Evolutionary conservation across 2,888 invertebrate species (phyloP).

Genomic region (Ennomos quercinarius): DNA sequence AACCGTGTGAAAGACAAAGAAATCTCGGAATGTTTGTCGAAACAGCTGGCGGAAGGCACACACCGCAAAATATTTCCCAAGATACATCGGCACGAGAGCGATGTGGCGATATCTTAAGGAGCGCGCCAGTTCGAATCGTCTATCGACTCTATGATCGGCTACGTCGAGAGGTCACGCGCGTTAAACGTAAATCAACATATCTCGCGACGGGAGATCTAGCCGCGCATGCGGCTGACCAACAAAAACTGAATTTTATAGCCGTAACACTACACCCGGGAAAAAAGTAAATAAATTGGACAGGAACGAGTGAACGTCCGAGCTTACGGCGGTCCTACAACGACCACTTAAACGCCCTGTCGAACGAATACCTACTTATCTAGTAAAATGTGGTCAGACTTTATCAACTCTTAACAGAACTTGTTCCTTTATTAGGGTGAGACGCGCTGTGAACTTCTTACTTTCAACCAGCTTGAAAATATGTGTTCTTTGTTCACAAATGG

Average conservation of each 20-base stretch:
- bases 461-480: constrained; percentile 28
- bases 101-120: constrained; percentile 77
- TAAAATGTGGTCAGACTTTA: constrained; percentile 42
- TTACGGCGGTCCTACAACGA: constrained; percentile 54
- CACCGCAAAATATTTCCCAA: constrained; percentile 80
- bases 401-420: constrained; percentile 34
- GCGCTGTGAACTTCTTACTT: constrained; percentile 30
- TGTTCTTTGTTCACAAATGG: constrained; percentile 29
- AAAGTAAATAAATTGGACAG: constrained; percentile 79
- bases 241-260: constrained; percentile 82
- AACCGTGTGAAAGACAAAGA: constrained; percentile 75
- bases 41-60: constrained; percentile 58
- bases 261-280: constrained; percentile 81
- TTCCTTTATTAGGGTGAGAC: constrained; percentile 34
- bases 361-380: constrained; percentile 46
- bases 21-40: constrained; percentile 74
- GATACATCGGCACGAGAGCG: constrained; percentile 83
- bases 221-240: constrained; percentile 76
- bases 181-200: constrained; percentile 86
- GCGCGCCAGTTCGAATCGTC: constrained; percentile 80
- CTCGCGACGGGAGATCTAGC: constrained; percentile 84
- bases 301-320: constrained; percentile 69
- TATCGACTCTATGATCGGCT: constrained; percentile 83
- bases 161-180: constrained; percentile 82
- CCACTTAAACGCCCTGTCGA: constrained; percentile 52